phyloP scores from a whole-genome alignment of 2,797 vertebrate genomes.

The Discoglossus pictus region DNA sequence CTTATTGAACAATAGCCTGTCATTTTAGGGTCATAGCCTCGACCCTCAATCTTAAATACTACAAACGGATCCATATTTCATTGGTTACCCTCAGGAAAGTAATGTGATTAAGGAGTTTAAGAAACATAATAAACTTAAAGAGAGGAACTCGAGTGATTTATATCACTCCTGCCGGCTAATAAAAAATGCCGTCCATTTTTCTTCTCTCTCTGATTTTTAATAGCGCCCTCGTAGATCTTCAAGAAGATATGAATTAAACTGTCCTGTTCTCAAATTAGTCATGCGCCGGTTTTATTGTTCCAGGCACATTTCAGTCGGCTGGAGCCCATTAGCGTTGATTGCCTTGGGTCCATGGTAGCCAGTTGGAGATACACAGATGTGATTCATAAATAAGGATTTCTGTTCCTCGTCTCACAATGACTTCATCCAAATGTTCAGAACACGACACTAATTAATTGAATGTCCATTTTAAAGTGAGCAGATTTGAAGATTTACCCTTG shows the following conservation, averaged over 20 bases:
- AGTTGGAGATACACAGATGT: background rate
- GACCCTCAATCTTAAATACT: background rate
- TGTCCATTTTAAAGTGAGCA: too few species aligned
- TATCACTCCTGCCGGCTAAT: slow-evolving; percentile 1
- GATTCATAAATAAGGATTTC: too few species aligned
- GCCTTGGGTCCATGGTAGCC: background rate
- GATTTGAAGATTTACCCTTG: too few species aligned
- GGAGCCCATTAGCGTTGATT: slow-evolving; percentile 1
- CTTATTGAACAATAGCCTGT: background rate
- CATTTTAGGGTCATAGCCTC: background rate
- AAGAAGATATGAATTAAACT: slow-evolving; percentile 1
- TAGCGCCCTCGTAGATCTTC: background rate
- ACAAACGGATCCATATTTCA: slow-evolving; percentile 5
- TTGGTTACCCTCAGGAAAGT: slow-evolving; percentile 1
- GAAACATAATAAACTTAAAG: slow-evolving; percentile 14
- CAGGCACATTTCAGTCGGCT: slow-evolving; percentile 6
- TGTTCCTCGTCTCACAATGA: too few species aligned
- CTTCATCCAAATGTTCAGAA: too few species aligned
- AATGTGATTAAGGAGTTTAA: slow-evolving; percentile 23
- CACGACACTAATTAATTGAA: too few species aligned
- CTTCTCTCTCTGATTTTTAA: background rate
- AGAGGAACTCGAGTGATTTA: slow-evolving; percentile 15
- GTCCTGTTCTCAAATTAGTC: background rate
- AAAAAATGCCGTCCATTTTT: slow-evolving; percentile 3
- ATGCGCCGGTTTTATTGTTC: background rate